Base-by-base conservation (phyloP, 2,113 vertebrate species). In the Anolis sagrei region DNA sequence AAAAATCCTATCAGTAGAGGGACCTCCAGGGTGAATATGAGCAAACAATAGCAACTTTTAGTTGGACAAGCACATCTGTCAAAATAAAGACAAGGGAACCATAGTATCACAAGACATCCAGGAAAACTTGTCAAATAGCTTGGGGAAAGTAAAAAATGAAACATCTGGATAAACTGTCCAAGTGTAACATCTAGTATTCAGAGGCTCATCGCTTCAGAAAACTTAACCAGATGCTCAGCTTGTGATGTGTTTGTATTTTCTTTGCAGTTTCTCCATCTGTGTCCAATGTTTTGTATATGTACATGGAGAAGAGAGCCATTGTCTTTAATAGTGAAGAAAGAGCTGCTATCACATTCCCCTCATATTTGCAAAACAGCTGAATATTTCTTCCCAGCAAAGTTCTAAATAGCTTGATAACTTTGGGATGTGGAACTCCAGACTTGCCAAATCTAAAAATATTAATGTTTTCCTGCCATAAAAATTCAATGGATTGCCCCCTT, bases 111-210 rank as follows among this genome's bases (percentile, higher is more conserved):
- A 78, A 13, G 58, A 11, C 11, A 64, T 18, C 39, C 76, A 58
- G 66, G 44, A 36, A 61, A 21, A 36, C n/a, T 61, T 49, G 44
- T 72, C 36, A 36, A 85, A 29, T 72, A 79, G 76, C 83, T 66
- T 69, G 23, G 34, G 68, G 18, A 58, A 61, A 79, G 5, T 10
- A 3, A 11, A 61, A 19, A 69, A 48, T n/a, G 49, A 79, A 72
- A 85, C 36, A 85, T 73, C 76, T 85, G 51, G 34, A 79, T 61
- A 62, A 73, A 72, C 36, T 85, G 66, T 49, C 66, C 66, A 72
- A 61, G 76, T 34, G 29, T 79, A 72, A 85, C 27, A 72, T 79
- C 68, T 27, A 32, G 10, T 70, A 70, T 72, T 72, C 76, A 79
- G 36, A 84, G 23, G 9, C 23, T 79, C 51, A n/a, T 48, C 70